Base-by-base conservation (phyloP, 2,797 vertebrate genomes). In the Hydrolagus colliei region DNA sequence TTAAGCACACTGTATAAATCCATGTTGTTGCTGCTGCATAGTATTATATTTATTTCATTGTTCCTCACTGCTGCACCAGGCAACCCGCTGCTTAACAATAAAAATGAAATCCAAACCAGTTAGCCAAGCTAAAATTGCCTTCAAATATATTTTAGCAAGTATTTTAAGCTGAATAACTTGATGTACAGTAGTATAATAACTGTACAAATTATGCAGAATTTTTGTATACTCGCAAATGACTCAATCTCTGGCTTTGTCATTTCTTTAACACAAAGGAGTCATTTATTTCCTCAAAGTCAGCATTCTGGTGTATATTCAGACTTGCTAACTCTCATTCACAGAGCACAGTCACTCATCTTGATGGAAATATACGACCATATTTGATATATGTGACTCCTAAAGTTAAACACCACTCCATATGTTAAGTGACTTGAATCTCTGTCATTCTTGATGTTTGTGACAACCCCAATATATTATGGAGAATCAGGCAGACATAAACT, bases 251-350 rank as follows among this genome's bases (percentile, higher is more conserved):
- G 14, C 62, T 32, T 80, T 80, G 27, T 35, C 22, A 80, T 32
- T 67, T 67, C 14, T 67, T 67, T 22, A 4, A 8, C 32, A 27
- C 14, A 9, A 18, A 27, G 63, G 62, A 67, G 62, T 14, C 62
- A 80, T 80, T 80, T 80, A 80, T 80, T 80, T 22, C 4, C 78
- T 80, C 63, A 65, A 80, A 75, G 32, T 52, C 8, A 75, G 13
- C 73, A 75, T 14, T 74, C 73, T 16, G 32, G 16, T 75, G 14
- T 35, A 41, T 75, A 14, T 16, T 75, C 73, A 52, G 9, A 41
- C 61, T 27, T 80, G 16, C 22, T 32, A 67, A 79, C 20, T 79
- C 14, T 22, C 59, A 79, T 22, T 61, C 61, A 63, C 63, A 9
- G 27, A 62, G 5, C 9, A 13, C 77, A 65, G 14, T 63, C 77